Evolutionary conservation across 1,140 invertebrate genomes (phyloP), one percentile per base, ranked within the genome.

Genomic region (Coptotermes formosanus): DNA sequence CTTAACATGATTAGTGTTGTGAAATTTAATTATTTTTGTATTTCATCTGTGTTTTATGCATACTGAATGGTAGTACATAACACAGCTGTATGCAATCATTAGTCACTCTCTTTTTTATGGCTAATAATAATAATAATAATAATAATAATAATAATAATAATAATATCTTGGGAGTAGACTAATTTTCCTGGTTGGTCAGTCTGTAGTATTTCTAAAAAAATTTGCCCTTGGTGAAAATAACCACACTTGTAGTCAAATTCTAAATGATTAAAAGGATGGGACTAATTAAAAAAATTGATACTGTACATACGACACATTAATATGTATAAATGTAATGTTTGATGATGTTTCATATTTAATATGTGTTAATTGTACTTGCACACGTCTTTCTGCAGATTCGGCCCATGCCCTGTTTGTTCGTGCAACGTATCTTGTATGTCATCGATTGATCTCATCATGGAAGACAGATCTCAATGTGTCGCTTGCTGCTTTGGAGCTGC

Each of bases 381-480:
- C 19, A 19, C 14, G 52, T 55, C 52, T 55, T 55, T 75, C 25
- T 92, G 45, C 90, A 96, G 95, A 96, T 92, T 95, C 94, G 88
- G 96, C 96, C 8, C 95, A 97, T 89, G 96, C 96, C 23, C 90
- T 99, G 86, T 98, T 98, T 90, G 96, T 98, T 0, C 93, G 96
- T 87, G 96, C 97, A 4, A 98, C 97, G 1, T 98, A 98, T 89
- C 92, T 98, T 87, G 97, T 99, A 16, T 99, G 97, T 90, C 97
- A 98, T 90, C 94, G 97, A 69, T 92, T 99, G 45, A 98, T 98
- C 89, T 97, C 97, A 0, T 97, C 97, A 0, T 99, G 98, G 98
- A 98, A 98, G 91, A 95, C 95, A 2, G 98, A 99, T 91, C 91
- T 99, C n/a, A 98, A 98, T 90, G 95, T 98, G 23, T 98, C 98